Conservation (phyloP, 1,140 invertebrate species). For the Plodia interpunctella region DNA sequence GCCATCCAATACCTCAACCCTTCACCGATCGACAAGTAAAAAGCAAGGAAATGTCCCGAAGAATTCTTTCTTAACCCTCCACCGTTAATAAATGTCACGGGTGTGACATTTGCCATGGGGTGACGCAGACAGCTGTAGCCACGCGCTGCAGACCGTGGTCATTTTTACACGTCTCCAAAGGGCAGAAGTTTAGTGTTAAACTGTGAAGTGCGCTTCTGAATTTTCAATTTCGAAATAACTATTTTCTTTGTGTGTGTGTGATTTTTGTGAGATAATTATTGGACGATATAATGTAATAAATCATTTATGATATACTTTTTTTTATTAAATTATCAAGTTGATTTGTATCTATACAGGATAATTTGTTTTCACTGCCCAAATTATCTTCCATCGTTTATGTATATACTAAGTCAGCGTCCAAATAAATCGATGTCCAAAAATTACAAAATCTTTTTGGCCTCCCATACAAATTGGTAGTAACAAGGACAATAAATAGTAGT, state of each 20-base stretch:
- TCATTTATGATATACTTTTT: no score
- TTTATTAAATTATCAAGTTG: no score
- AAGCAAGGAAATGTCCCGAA: constrained; percentile 38
- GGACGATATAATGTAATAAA: no score
- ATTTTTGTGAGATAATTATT: not conserved
- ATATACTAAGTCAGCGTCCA: no score
- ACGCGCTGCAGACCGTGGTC: constrained; percentile 20
- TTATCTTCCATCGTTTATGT: no score
- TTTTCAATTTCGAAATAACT: not conserved
- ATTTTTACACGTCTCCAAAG: constrained; percentile 18
- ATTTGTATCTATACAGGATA: no score
- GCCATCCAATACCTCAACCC: not conserved
- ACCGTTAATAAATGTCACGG: constrained; percentile 60
- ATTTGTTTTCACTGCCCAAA: no score
- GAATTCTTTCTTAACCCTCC: constrained; percentile 45
- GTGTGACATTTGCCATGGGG: constrained; percentile 29
- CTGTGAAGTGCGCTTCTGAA: not conserved
- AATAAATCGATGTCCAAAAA: no score
- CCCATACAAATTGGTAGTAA: no score
- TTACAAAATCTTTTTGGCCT: no score
- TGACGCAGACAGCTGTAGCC: constrained; percentile 22
- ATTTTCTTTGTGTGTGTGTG: not conserved
- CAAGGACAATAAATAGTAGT: no score
- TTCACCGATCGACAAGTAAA: constrained; percentile 18
- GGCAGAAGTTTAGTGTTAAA: constrained; percentile 1